Evolutionary conservation across 2,888 invertebrate genomes (phyloP).

Genomic region (Oscheius sp.): DNA sequence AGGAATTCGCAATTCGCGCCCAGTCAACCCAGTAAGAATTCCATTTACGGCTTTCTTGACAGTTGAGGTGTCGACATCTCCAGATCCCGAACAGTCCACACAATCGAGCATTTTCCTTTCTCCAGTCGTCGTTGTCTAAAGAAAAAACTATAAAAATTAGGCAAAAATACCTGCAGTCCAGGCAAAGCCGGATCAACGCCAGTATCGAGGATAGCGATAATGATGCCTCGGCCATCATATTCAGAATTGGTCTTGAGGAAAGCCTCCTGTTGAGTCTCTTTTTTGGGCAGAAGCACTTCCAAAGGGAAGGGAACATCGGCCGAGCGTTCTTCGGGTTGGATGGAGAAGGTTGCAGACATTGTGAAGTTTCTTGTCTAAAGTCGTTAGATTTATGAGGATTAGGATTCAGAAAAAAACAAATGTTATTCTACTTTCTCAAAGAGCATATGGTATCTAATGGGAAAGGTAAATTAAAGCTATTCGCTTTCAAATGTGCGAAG

Average conservation of each 20-base stretch:
- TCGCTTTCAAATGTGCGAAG: too few species aligned
- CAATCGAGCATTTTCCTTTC: constrained; percentile 91
- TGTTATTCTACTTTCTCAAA: too few species aligned
- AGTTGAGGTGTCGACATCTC: constrained; percentile 90
- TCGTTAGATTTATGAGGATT: too few species aligned
- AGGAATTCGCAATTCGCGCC: constrained; percentile 87
- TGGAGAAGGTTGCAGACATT: background rate
- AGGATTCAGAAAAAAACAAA: too few species aligned
- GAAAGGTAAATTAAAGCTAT: too few species aligned
- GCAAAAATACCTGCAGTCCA: constrained; percentile 81
- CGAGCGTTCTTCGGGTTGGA: background rate
- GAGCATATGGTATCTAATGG: too few species aligned
- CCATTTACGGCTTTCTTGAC: constrained; percentile 79
- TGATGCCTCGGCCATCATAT: constrained; percentile 85
- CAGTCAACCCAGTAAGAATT: constrained; percentile 82
- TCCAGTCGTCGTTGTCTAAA: constrained; percentile 85
- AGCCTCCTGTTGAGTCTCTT: constrained; percentile 41
- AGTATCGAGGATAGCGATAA: constrained; percentile 95
- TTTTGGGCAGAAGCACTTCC: constrained; percentile 27
- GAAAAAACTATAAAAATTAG: background rate
- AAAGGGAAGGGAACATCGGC: constrained; percentile 23
- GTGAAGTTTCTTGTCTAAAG: too few species aligned
- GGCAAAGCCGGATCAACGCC: constrained; percentile 95
- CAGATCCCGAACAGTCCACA: constrained; percentile 93
- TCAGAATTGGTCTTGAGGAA: constrained; percentile 60